Percentiles rank a stretch among this genome's conserved stretches.
Conservation (phyloP, 2,113 vertebrate species). For the Rhabdomys dilectus region DNA sequence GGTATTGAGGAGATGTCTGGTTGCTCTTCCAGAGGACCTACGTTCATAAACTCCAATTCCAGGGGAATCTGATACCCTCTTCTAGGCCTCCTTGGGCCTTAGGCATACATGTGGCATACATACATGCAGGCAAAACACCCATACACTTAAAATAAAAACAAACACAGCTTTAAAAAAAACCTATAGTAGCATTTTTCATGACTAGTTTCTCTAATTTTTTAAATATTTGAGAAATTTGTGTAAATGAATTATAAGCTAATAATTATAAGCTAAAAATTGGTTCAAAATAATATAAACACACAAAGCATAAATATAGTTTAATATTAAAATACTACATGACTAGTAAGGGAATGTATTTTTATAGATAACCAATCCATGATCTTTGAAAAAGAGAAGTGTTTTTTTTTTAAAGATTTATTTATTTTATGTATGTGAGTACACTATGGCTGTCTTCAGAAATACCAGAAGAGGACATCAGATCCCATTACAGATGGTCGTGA, state of each 20-base stretch:
- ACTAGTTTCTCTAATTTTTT: conserved; percentile 10
- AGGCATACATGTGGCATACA: neutral
- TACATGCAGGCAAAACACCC: neutral
- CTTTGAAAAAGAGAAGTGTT: neutral
- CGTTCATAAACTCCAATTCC: neutral
- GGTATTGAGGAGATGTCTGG: neutral
- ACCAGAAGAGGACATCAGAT: too few relatives aligned
- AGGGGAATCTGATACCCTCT: neutral
- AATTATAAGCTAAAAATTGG: conserved; percentile 50
- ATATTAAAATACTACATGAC: conserved; percentile 56
- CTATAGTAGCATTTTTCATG: conserved; percentile 58
- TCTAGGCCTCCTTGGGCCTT: neutral
- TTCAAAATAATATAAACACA: conserved; percentile 54
- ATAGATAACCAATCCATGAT: conserved; percentile 52
- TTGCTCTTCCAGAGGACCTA: neutral
- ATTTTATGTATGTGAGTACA: too few relatives aligned
- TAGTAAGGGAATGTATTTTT: conserved; percentile 27
- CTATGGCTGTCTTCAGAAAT: too few relatives aligned
- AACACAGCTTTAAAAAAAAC: neutral
- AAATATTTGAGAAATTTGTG: conserved; percentile 69
- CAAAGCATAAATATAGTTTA: conserved; percentile 71
- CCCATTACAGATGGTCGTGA: too few relatives aligned
- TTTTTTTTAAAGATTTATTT: too few relatives aligned
- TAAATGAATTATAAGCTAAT: conserved; percentile 42
- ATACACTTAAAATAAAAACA: neutral